Conservation (phyloP, 2,888 invertebrate species). For the Diaphora mendica region DNA sequence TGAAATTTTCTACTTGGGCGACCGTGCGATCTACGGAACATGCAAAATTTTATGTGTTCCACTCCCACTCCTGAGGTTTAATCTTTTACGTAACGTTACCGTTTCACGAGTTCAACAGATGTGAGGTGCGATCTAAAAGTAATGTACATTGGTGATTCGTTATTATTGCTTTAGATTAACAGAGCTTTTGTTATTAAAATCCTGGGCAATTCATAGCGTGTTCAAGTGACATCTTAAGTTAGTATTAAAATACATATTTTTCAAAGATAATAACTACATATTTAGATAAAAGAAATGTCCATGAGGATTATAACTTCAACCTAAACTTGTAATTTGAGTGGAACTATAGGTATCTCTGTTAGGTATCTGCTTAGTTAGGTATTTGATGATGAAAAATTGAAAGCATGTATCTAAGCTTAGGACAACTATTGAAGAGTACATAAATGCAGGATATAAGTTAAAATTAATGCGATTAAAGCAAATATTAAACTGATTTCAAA, state of each 20-base stretch:
- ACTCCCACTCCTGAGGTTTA: slow-evolving; percentile 55
- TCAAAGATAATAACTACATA: neutral
- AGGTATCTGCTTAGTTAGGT: no score
- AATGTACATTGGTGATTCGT: neutral
- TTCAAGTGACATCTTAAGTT: neutral
- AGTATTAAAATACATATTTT: neutral
- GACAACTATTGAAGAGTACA: neutral
- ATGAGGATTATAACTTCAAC: no score
- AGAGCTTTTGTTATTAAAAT: neutral
- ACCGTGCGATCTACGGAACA: slow-evolving; percentile 70
- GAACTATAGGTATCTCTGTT: no score
- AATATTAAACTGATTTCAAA: neutral
- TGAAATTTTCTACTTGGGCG: slow-evolving; percentile 77
- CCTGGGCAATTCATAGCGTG: neutral
- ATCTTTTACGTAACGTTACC: slow-evolving; percentile 54
- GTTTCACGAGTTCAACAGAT: slow-evolving; percentile 64
- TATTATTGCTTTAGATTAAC: neutral
- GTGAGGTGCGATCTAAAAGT: slow-evolving; percentile 45
- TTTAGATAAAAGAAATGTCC: no score
- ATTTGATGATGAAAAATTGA: neutral
- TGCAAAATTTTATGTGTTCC: slow-evolving; percentile 77
- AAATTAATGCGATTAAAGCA: neutral
- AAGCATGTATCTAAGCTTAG: neutral
- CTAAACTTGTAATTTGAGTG: no score
- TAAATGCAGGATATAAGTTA: neutral